phyloP scores from a whole-genome alignment of 2,113 vertebrate species.

The Stercorarius parasiticus region DNA sequence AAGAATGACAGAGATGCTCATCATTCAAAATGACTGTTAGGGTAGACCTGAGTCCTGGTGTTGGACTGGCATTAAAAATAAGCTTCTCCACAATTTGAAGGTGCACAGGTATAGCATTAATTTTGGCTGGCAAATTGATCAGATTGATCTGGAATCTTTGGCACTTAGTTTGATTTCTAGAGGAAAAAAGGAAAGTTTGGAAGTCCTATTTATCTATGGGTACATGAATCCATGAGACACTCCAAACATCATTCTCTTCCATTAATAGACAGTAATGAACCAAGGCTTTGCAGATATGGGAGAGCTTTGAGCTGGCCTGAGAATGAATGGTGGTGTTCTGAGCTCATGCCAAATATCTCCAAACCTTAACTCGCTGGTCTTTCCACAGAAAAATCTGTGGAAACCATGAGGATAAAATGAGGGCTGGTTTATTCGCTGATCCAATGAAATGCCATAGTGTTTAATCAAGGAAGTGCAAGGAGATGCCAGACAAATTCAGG shows the following conservation, averaged over 20 bases:
- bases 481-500: background rate
- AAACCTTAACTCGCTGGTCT: background rate
- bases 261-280: background rate
- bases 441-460: background rate
- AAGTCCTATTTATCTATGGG: background rate
- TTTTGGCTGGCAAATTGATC: accelerated
- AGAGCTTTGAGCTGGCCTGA: background rate
- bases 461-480: background rate
- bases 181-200: background rate
- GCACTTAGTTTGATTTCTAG: background rate
- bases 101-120: background rate
- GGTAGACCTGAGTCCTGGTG: background rate
- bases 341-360: background rate
- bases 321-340: background rate
- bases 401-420: background rate
- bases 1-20: background rate
- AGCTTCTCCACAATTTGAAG: background rate
- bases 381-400: background rate
- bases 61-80: background rate
- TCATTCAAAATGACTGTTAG: background rate
- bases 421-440: background rate
- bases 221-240: accelerated
- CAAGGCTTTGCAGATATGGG: background rate
- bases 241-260: background rate
- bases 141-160: background rate